A percentile compares a stretch with the other conserved stretches of the same genome.
Conservation (phyloP, 2,888 invertebrate genomes). For the Pheosia tremula region DNA sequence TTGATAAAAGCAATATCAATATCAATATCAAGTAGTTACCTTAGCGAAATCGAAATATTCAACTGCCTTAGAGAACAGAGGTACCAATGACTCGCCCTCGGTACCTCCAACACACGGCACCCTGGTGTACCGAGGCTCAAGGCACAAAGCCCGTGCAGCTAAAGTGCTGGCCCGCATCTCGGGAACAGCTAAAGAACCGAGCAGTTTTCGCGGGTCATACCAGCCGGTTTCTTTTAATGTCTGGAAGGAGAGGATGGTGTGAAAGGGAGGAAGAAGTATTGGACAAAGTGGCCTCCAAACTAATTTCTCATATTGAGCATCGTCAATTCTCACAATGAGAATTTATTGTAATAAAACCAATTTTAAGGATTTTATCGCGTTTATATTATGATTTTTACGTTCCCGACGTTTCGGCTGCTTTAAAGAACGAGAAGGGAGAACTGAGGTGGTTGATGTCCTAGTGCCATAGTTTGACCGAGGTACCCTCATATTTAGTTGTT, state of each 20-base stretch:
- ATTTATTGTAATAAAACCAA: too few species aligned
- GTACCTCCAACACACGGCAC: slow-evolving; percentile 77
- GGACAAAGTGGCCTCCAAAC: too few species aligned
- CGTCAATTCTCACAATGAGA: too few species aligned
- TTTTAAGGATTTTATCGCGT: too few species aligned
- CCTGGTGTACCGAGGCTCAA: slow-evolving; percentile 70
- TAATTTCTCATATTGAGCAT: too few species aligned
- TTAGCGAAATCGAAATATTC: slow-evolving; percentile 70
- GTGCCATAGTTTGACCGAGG: too few species aligned
- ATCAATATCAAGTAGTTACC: slow-evolving; percentile 47
- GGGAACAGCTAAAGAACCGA: slow-evolving; percentile 74
- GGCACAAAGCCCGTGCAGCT: slow-evolving; percentile 67
- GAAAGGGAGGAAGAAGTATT: neutral
- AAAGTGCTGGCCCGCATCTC: slow-evolving; percentile 78
- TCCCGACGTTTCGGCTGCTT: too few species aligned
- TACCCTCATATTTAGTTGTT: too few species aligned
- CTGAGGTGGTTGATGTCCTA: too few species aligned
- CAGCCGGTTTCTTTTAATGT: slow-evolving; percentile 73
- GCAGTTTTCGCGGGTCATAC: slow-evolving; percentile 68
- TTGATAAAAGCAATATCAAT: neutral
- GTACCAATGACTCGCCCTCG: slow-evolving; percentile 70
- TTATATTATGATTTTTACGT: too few species aligned
- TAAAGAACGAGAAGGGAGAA: too few species aligned
- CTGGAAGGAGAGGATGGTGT: slow-evolving; percentile 40
- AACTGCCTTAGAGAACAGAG: slow-evolving; percentile 73